Percentiles rank a stretch among this genome's conserved stretches.
These are phyloP conservation scores for Panzeria rudis DNA, from an alignment of 2,888 invertebrate species.

Conservation along the genomic window DNA sequence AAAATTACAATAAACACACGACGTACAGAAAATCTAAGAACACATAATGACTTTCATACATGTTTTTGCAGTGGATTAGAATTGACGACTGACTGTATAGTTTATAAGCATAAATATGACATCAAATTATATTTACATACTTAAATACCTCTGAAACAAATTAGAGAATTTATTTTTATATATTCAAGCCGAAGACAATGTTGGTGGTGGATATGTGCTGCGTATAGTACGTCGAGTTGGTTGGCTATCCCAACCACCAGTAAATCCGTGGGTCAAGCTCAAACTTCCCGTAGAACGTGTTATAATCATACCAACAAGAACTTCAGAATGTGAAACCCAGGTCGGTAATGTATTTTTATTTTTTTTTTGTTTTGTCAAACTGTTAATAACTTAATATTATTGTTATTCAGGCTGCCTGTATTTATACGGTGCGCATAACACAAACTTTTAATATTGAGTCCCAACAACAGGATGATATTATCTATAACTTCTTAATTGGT, in stretches of 20 bases:
- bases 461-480: conserved; percentile 87
- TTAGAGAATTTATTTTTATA: neutral
- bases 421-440: conserved; percentile 86
- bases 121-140: too few species aligned
- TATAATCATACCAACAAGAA: conserved; percentile 78
- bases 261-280: conserved; percentile 74
- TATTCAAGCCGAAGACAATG: conserved; percentile 77
- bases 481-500: conserved; percentile 91
- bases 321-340: conserved; percentile 78
- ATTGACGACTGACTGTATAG: too few species aligned
- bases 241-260: conserved; percentile 80
- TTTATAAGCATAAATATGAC: too few species aligned
- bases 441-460: conserved; percentile 89
- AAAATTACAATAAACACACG: too few species aligned
- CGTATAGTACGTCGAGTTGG: conserved; percentile 77
- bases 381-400: neutral
- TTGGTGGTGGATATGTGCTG: conserved; percentile 78
- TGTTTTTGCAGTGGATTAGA: too few species aligned
- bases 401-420: conserved; percentile 85
- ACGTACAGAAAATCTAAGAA: too few species aligned
- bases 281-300: conserved; percentile 75
- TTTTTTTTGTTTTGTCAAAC: neutral
- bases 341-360: conserved; percentile 51
- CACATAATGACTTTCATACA: too few species aligned
- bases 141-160: too few species aligned